Evolutionary conservation across 2,113 vertebrate genomes (phyloP).

Genomic region (Pardalotus punctatus): DNA sequence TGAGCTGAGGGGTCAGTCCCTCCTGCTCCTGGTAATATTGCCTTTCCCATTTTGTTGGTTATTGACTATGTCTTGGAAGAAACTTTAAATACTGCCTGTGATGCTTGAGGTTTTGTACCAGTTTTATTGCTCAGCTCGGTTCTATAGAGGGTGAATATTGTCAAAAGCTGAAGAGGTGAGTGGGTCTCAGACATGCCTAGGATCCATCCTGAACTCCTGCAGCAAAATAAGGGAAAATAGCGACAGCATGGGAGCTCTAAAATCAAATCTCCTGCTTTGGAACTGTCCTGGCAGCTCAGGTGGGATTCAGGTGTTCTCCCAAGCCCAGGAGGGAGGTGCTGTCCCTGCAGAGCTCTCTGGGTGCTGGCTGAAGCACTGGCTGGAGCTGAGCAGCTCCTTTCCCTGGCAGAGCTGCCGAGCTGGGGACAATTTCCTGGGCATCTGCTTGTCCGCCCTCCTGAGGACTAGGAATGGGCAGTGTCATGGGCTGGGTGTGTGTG

Average conservation of each 20-base stretch:
- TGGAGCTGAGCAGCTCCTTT: background rate
- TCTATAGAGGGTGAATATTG: background rate
- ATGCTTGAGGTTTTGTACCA: background rate
- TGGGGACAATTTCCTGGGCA: no score
- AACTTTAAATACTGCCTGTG: background rate
- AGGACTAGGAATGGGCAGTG: background rate
- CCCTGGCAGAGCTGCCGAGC: background rate
- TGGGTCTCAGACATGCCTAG: background rate
- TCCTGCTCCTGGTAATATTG: background rate
- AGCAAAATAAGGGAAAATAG: background rate
- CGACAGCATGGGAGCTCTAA: background rate
- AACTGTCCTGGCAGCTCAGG: fast-evolving
- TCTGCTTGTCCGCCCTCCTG: background rate
- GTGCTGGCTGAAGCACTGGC: background rate
- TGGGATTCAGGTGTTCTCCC: background rate
- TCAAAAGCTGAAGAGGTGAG: background rate
- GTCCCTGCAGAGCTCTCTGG: background rate
- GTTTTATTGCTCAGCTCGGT: background rate
- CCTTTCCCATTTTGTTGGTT: background rate
- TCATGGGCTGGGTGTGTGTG: background rate
- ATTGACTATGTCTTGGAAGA: background rate
- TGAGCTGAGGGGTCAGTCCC: background rate
- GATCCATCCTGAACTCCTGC: background rate
- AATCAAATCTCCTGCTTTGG: no score
- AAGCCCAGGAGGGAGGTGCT: background rate